Conservation (phyloP, 1,140 invertebrate species). For the Condylostylus longicornis region DNA sequence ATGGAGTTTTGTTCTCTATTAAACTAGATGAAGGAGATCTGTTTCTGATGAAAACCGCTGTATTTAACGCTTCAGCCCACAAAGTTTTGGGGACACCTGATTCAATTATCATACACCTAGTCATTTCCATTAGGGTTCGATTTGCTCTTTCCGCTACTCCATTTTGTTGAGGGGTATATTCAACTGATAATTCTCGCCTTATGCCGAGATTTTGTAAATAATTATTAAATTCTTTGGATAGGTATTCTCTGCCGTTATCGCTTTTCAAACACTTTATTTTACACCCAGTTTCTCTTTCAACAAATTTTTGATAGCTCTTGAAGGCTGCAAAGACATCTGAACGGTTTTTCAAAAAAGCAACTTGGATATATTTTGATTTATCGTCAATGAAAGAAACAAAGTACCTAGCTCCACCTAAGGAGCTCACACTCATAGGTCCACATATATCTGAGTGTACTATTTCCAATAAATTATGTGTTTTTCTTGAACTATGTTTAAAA, state of each 20-base stretch:
- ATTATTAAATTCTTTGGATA: not conserved
- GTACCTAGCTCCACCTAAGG: constrained; percentile 22
- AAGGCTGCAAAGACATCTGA: constrained; percentile 16
- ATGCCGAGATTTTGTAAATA: not conserved
- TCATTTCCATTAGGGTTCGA: not conserved
- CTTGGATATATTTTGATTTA: constrained; percentile 22
- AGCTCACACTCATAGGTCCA: constrained; percentile 31
- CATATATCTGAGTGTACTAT: constrained; percentile 33
- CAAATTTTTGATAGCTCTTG: not conserved
- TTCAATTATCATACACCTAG: not conserved
- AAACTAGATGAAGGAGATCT: not conserved
- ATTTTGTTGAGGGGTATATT: not conserved
- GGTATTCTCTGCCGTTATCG: not conserved
- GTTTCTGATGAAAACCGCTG: not conserved
- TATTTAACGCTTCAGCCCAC: not conserved
- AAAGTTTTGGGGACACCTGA: not conserved
- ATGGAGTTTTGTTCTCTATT: not conserved
- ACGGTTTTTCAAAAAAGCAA: constrained; percentile 32
- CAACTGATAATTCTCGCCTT: not conserved
- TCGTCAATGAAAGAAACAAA: constrained; percentile 33
- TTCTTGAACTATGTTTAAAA: not conserved
- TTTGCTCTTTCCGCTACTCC: not conserved
- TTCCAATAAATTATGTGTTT: constrained; percentile 11
- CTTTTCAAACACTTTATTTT: not conserved
- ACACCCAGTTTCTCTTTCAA: not conserved